Percentiles rank a stretch among this genome's conserved stretches.
phyloP scores from a whole-genome alignment of 1,140 invertebrate species.

The Drosophila mojavensis region DNA sequence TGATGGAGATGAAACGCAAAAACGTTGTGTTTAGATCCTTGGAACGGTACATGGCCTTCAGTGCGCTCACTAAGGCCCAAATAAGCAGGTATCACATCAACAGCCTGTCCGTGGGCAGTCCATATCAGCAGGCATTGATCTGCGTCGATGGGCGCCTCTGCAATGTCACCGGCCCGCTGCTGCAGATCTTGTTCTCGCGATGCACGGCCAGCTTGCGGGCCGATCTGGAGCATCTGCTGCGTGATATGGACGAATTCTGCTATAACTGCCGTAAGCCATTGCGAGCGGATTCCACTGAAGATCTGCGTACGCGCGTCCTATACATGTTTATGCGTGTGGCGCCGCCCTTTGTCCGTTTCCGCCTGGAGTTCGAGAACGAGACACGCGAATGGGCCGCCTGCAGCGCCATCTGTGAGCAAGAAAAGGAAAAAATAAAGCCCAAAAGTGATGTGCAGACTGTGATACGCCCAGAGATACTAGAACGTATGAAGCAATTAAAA shows the following conservation, averaged over 20 bases:
- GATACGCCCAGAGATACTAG: conserved; percentile 41
- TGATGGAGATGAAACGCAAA: background rate
- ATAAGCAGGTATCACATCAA: conserved; percentile 47
- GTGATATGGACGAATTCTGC: conserved; percentile 34
- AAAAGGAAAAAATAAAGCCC: background rate
- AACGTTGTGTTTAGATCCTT: conserved; percentile 37
- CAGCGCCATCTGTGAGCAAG: background rate
- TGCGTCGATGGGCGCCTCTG: conserved; percentile 20
- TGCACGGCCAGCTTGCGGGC: conserved; percentile 11
- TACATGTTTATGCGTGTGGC: conserved; percentile 33
- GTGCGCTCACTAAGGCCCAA: conserved; percentile 25
- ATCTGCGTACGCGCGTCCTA: conserved; percentile 47
- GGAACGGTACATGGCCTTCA: conserved; percentile 34
- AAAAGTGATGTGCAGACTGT: conserved; percentile 14
- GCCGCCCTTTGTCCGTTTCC: conserved; percentile 35
- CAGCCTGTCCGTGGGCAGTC: conserved; percentile 18
- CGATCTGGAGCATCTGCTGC: conserved; percentile 41
- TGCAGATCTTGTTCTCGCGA: conserved; percentile 38
- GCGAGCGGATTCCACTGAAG: conserved; percentile 8
- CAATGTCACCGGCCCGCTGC: conserved; percentile 43
- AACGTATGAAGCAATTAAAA: conserved; percentile 43
- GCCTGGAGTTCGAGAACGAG: conserved; percentile 33
- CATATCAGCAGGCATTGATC: conserved; percentile 49
- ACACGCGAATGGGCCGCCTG: conserved; percentile 45
- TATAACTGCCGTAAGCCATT: conserved; percentile 22